Conservation (phyloP, 2,888 invertebrate genomes). For the Idaea dimidiata region DNA sequence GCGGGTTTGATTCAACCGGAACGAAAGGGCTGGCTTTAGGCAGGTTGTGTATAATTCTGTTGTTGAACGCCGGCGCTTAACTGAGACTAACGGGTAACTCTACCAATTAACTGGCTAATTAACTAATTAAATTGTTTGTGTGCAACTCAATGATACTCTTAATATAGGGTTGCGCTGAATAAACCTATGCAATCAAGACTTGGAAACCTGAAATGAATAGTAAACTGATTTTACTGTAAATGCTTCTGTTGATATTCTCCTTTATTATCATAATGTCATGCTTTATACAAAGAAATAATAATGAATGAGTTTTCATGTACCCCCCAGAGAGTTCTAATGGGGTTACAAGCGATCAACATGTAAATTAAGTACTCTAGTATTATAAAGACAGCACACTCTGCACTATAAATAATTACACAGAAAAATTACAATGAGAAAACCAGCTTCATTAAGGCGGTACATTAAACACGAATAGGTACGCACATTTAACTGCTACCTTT, state of each 20-base stretch:
- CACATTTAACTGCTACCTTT: slow-evolving; percentile 5
- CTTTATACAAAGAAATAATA: not conserved
- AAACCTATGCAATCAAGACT: not conserved
- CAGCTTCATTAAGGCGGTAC: not conserved
- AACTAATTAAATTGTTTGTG: not conserved
- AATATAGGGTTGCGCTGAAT: not conserved
- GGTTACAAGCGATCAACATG: not conserved
- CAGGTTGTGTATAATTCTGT: slow-evolving; percentile 1
- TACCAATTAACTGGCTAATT: not conserved
- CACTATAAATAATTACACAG: not conserved
- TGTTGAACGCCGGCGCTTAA: not conserved
- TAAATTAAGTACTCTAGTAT: not conserved
- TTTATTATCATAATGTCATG: not conserved
- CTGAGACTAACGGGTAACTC: not conserved
- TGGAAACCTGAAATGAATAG: not conserved
- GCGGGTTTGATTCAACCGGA: not conserved
- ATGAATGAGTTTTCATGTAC: too few species aligned
- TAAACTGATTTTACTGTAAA: not conserved
- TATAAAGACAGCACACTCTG: not conserved
- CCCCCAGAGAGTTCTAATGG: too few species aligned
- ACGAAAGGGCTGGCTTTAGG: not conserved
- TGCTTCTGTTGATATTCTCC: not conserved
- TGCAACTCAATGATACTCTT: not conserved
- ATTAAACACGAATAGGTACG: not conserved
- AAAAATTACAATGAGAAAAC: not conserved